Evolutionary conservation across 2,113 vertebrate genomes (phyloP).

Genomic region (Reinhardtius hippoglossoides): DNA sequence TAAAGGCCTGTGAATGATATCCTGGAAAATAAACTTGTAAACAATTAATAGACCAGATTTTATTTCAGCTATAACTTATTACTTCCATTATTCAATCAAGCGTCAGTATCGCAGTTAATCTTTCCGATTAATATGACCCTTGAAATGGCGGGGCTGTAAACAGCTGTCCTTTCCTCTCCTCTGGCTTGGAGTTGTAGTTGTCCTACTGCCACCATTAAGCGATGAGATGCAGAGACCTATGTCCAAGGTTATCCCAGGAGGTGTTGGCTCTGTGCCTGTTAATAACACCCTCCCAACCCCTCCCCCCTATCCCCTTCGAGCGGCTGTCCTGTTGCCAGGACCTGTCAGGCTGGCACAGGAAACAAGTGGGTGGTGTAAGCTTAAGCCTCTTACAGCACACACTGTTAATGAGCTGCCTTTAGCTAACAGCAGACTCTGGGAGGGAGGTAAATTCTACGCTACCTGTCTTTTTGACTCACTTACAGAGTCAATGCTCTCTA

Average conservation of each 20-base stretch:
- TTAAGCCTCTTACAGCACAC: constrained; percentile 76
- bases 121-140: constrained; percentile 13
- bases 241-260: constrained; percentile 73
- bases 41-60: constrained; percentile 8
- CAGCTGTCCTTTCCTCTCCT: constrained; percentile 51
- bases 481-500: constrained; percentile 25
- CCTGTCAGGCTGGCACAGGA: constrained; percentile 78
- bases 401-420: constrained; percentile 80
- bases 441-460: constrained; percentile 43
- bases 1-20: neutral
- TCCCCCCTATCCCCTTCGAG: constrained; percentile 26
- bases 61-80: constrained; percentile 22
- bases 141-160: constrained; percentile 51
- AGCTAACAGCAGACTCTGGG: constrained; percentile 69
- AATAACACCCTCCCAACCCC: constrained; percentile 48
- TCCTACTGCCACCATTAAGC: constrained; percentile 74
- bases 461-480: constrained; percentile 47
- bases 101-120: neutral
- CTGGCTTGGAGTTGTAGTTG: constrained; percentile 40
- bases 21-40: constrained; percentile 5
- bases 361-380: constrained; percentile 78
- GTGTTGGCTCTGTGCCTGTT: constrained; percentile 68
- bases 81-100: constrained; percentile 7
- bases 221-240: constrained; percentile 80
- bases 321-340: constrained; percentile 71